Evolutionary conservation across 2,797 vertebrate species (phyloP), one percentile per base, ranked within the genome.

Genomic region (Phrynocephalus guinanensis): DNA sequence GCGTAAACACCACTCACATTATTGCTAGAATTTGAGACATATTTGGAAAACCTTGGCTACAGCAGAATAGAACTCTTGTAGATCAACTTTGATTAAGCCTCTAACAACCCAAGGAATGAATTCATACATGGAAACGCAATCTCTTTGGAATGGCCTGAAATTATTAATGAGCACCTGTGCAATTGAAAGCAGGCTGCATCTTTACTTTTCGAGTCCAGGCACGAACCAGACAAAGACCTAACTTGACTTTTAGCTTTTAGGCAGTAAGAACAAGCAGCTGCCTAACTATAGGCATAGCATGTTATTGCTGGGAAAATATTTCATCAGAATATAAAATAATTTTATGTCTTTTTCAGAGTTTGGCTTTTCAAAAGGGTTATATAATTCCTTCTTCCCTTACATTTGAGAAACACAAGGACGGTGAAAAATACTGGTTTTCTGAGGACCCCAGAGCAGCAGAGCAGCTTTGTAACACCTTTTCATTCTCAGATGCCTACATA

Each of bases 71-170:
- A 76, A 10, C 33, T 24, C 70, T 68, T 68, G 44, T 68, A 18
- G 63, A 52, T 3, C 52, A 66, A 56, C 28, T 60, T 75, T 63
- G 77, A 20, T 83, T 6, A 71, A 71, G 82, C 33, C 30, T 38
- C 28, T 28, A 71, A 79, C 33, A 13, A 8, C 63, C 24, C 16
- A 18, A 22, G 68, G 67, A 70, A 63, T 70, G 83, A 70, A 8
- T 80, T 87, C 44, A 38, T 20, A 70, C 48, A 83, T 77, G 30
- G 70, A 77, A 87, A 76, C 6, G 2, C 73, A 52, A 73, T 88
- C 78, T 48, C 33, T 88, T 88, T 88, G 33, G 28, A 88, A 79
- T 66, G 67, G 76, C 68, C 75, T 71, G 48, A 71, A 73, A 63
- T 50, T n/a, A 71, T 78, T 66, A 71, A 48, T 52, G 56, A 79